Percentiles rank a stretch among this genome's conserved stretches.
phyloP scores from a whole-genome alignment of 2,888 invertebrate species.

The Pandemis heparana region DNA sequence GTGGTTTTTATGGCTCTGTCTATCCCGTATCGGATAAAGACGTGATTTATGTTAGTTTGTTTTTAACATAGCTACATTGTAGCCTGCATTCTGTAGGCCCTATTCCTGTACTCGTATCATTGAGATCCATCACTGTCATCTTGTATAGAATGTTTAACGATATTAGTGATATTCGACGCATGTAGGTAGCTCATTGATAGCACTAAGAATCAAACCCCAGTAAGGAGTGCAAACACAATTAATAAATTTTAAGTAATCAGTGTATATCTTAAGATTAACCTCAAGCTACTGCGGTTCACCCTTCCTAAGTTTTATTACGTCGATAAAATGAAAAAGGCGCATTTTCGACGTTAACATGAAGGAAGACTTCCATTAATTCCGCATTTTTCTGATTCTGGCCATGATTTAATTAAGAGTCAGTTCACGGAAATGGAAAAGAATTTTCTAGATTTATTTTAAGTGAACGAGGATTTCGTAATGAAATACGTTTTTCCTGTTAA shows the following conservation, averaged over 20 bases:
- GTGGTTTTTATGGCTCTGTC: too few species aligned
- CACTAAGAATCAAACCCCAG: not conserved
- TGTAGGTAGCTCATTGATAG: too few species aligned
- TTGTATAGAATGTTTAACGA: too few species aligned
- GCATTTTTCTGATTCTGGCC: conserved; percentile 34
- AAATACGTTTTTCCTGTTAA: conserved; percentile 9
- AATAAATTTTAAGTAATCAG: not conserved
- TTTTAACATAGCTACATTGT: too few species aligned
- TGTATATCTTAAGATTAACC: conserved; percentile 17
- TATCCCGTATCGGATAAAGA: too few species aligned
- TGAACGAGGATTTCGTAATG: conserved; percentile 32
- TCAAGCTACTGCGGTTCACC: conserved; percentile 9
- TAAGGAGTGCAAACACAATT: not conserved
- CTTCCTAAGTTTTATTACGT: conserved; percentile 30
- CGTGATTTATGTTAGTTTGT: too few species aligned
- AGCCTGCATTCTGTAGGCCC: too few species aligned
- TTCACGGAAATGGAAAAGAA: conserved; percentile 24
- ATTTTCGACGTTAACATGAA: conserved; percentile 29
- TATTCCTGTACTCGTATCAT: too few species aligned
- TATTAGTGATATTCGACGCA: too few species aligned
- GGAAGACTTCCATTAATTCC: conserved; percentile 28
- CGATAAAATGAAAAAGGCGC: conserved; percentile 26
- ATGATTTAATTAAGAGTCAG: conserved; percentile 40
- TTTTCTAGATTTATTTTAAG: conserved; percentile 28
- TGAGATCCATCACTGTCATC: too few species aligned